A percentile compares a stretch with the other conserved stretches of the same genome.
phyloP scores from a whole-genome alignment of 2,113 vertebrate genomes.

The Sisor rabdophorus region DNA sequence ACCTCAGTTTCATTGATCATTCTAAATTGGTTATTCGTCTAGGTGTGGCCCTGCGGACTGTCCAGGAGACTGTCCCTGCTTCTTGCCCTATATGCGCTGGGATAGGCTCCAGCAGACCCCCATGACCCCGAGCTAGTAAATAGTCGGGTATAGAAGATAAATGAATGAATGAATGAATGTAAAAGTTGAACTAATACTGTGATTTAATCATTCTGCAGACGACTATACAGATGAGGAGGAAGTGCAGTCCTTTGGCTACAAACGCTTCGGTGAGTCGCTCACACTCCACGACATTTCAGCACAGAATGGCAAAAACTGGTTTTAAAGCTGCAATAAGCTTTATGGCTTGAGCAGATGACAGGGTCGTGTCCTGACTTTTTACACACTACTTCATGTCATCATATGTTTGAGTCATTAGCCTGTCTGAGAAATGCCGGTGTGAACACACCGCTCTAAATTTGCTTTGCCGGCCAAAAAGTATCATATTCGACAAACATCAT shows the following conservation, averaged over 20 bases:
- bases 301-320: not conserved
- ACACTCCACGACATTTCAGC: not conserved
- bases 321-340: not conserved
- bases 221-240: conserved; percentile 96
- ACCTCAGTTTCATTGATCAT: no score
- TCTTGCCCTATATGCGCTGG: no score
- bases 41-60: no score
- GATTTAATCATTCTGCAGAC: conserved; percentile 77
- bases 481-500: not conserved
- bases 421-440: conserved; percentile 8
- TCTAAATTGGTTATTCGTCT: no score
- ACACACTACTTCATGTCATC: conserved; percentile 19
- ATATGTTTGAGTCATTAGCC: conserved; percentile 40
- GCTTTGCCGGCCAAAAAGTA: not conserved
- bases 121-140: no score
- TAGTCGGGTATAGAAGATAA: no score
- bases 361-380: conserved; percentile 25
- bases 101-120: no score
- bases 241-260: conserved; percentile 97
- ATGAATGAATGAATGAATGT: no score
- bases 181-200: no score
- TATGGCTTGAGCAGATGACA: conserved; percentile 24
- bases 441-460: conserved; percentile 13
- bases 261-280: conserved; percentile 90
- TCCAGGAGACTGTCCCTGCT: no score